phyloP scores from a whole-genome alignment of 2,113 vertebrate species.

The Zootoca vivipara region DNA sequence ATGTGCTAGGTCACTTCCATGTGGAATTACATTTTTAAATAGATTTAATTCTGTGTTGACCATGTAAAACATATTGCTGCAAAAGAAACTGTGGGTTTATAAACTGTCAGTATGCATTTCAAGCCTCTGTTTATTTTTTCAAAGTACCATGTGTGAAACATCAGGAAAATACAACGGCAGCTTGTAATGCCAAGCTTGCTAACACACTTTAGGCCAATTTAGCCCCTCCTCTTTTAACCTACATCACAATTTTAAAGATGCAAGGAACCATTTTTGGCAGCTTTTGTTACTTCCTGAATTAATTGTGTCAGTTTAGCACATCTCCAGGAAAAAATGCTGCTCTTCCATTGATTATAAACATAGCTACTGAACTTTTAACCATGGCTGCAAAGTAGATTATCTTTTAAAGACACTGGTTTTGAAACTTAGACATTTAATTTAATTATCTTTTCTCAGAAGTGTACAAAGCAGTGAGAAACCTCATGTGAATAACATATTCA shows the following conservation, averaged over 20 bases:
- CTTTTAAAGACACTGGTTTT: conserved; percentile 73
- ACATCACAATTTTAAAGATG: conserved; percentile 59
- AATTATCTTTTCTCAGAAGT: conserved; percentile 80
- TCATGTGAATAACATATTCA: conserved; percentile 71
- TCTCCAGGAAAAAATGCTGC: conserved; percentile 64
- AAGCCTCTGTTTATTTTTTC: conserved; percentile 28
- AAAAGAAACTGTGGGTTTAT: conserved; percentile 30
- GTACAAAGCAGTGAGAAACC: conserved; percentile 73
- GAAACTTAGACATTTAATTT: conserved; percentile 82
- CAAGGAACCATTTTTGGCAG: conserved; percentile 64
- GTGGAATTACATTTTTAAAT: neutral
- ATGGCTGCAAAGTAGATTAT: conserved; percentile 72
- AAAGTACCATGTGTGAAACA: conserved; percentile 43
- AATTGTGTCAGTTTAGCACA: conserved; percentile 62
- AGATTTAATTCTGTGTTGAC: neutral
- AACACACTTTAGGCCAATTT: conserved; percentile 53
- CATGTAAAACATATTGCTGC: conserved; percentile 39
- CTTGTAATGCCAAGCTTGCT: conserved; percentile 42
- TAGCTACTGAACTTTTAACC: conserved; percentile 69
- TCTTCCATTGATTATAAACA: conserved; percentile 70
- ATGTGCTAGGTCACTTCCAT: neutral
- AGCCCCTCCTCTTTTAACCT: conserved; percentile 53
- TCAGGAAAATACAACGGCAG: conserved; percentile 24
- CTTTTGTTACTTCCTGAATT: conserved; percentile 67
- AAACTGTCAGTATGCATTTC: conserved; percentile 37